A percentile compares a stretch with the other conserved stretches of the same genome.
Conservation (phyloP, 2,113 vertebrate genomes). For the Erinaceus europaeus region DNA sequence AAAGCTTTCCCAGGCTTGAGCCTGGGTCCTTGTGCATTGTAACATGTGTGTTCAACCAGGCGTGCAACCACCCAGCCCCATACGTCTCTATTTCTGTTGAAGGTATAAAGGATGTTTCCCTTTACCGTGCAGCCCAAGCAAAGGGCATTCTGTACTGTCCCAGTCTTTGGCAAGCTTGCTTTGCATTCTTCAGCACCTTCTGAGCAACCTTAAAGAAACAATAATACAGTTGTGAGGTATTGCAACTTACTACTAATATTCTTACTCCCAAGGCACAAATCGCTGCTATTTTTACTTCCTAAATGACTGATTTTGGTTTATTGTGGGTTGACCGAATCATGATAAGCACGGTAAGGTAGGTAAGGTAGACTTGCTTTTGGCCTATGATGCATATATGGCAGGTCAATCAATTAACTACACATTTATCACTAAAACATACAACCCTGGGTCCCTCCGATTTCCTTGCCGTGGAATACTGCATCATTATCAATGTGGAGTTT, state of each 20-base stretch:
- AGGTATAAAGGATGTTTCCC: background rate
- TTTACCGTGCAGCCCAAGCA: constrained; percentile 97
- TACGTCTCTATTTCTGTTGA: background rate
- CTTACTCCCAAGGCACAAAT: background rate
- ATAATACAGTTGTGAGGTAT: constrained; percentile 3
- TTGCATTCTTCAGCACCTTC: constrained; percentile 98
- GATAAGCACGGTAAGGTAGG: no score
- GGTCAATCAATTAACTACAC: background rate
- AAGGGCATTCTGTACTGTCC: constrained; percentile 98
- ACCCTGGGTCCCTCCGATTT: background rate
- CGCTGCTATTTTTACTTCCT: background rate
- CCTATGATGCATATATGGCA: background rate
- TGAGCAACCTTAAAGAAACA: constrained; percentile 89
- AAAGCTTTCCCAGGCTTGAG: no score
- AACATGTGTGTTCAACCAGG: no score
- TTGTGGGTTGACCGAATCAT: background rate
- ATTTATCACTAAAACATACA: background rate
- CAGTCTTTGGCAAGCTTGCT: constrained; percentile 92
- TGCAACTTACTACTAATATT: background rate
- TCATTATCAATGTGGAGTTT: background rate
- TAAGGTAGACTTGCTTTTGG: background rate
- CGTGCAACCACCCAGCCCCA: background rate
- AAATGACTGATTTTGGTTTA: background rate
- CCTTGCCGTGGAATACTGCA: background rate
- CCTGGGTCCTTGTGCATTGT: no score